Evolutionary conservation across 2,113 vertebrate species (phyloP), one percentile per base, ranked within the genome.

Genomic region (Lophius piscatorius): DNA sequence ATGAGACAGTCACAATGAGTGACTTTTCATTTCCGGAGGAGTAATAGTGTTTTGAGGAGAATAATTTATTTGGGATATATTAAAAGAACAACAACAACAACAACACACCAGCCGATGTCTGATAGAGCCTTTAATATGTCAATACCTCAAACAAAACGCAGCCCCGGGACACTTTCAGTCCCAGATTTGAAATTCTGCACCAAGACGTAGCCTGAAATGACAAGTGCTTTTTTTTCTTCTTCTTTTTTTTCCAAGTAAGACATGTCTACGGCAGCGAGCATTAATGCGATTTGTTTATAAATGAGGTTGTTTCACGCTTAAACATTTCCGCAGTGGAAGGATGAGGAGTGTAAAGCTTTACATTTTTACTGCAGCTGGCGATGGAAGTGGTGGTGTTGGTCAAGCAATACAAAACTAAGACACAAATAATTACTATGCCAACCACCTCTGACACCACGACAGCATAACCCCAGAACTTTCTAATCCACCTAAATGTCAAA

Each of bases 401-500:
- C 66, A 74, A 56, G 54, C 16, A 2, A 35, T 69, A 54, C 49
- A 67, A 74, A 80, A 64, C 45, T 55, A 59, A 82, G 80, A 77
- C 9, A 34, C 70, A 62, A 62, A 81, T 81, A 83, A 88, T 85
- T 80, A 87, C 81, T 58, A 61, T 64, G 68, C 78, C 74, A 62
- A 63, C 63, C 75, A 83, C 83, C 86, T 87, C 80, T 79, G 83
- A 85, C 84, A 76, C 83, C 62, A 36, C 14, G 55, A 77, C 69
- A 83, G 80, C 81, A 74, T 71, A 84, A 81, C 82, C 80, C 72
- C 63, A 80, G 69, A 80, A 85, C 83, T 84, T 82, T 88, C 70
- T 88, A 88, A 90, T 88, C 85, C 86, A 62, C 67, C 83, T 69
- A 88, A 90, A 90, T 90, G 88, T 90, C 88, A 90, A 45, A 49